phyloP scores from a whole-genome alignment of 1,140 invertebrate species.

The Tetramorium alpestre region DNA sequence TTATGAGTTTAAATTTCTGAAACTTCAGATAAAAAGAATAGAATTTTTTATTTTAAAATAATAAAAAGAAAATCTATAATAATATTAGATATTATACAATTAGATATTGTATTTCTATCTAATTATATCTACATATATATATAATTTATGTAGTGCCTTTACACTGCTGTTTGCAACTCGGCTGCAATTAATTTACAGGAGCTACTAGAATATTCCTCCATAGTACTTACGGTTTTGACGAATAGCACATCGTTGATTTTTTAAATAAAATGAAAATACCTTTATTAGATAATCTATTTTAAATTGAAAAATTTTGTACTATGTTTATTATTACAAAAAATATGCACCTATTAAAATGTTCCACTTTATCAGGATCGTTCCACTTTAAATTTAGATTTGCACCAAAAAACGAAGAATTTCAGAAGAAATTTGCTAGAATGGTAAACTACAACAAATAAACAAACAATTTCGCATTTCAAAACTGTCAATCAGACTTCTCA shows the following conservation, averaged over 20 bases:
- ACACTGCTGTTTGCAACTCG: background rate
- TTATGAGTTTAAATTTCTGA: background rate
- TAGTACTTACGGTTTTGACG: constrained; percentile 73
- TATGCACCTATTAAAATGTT: too few species aligned
- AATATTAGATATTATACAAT: background rate
- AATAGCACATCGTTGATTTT: constrained; percentile 31
- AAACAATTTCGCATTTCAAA: background rate
- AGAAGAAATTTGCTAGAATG: too few species aligned
- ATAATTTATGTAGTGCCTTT: background rate
- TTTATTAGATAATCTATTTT: background rate
- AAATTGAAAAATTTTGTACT: too few species aligned
- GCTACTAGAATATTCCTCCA: constrained; percentile 78
- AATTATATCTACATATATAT: background rate
- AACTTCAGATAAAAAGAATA: background rate
- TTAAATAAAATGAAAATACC: background rate
- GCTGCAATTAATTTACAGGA: constrained; percentile 64
- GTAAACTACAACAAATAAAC: constrained; percentile 86
- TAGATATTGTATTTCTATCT: background rate
- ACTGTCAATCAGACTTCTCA: background rate
- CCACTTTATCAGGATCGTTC: too few species aligned
- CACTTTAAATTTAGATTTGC: constrained; percentile 73
- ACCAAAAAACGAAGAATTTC: constrained; percentile 87
- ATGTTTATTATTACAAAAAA: too few species aligned
- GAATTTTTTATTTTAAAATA: background rate
- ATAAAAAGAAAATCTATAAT: background rate